A percentile compares a stretch with the other conserved stretches of the same genome.
Conservation (phyloP, 2,888 invertebrate species). For the Malthinus flaveolus region DNA sequence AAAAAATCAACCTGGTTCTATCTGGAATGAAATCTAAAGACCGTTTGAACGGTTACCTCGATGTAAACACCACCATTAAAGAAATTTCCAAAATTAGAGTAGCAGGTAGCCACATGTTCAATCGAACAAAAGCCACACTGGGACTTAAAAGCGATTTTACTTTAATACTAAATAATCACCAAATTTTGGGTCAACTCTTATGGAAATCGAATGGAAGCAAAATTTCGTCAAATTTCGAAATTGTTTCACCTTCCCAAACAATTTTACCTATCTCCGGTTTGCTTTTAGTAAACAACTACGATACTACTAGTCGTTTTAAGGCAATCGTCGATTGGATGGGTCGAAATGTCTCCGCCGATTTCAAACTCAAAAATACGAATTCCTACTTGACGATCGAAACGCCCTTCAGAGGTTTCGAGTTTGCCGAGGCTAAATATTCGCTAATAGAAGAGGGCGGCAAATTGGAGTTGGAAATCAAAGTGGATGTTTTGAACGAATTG, state of each 20-base stretch:
- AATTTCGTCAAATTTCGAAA: slow-evolving; percentile 28
- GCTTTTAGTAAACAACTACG: slow-evolving; percentile 27
- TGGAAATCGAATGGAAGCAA: slow-evolving; percentile 27
- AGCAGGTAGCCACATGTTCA: slow-evolving; percentile 26
- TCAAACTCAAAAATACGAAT: slow-evolving; percentile 30
- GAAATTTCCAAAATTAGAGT: slow-evolving; percentile 33
- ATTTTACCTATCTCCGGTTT: slow-evolving; percentile 31
- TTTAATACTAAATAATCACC: slow-evolving; percentile 34
- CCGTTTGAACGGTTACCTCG: slow-evolving; percentile 29
- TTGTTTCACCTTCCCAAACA: slow-evolving; percentile 30
- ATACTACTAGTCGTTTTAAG: slow-evolving; percentile 22
- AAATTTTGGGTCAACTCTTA: slow-evolving; percentile 28
- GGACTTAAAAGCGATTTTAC: slow-evolving; percentile 27
- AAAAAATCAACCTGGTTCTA: slow-evolving; percentile 31
- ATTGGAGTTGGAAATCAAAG: slow-evolving; percentile 28
- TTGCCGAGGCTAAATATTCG: slow-evolving; percentile 31
- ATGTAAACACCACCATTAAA: slow-evolving; percentile 36
- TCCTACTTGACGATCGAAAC: slow-evolving; percentile 33
- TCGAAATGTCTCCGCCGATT: slow-evolving; percentile 25
- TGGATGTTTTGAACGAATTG: slow-evolving; percentile 33
- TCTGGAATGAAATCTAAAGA: slow-evolving; percentile 30
- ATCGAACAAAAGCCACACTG: slow-evolving; percentile 5
- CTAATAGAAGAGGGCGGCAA: slow-evolving; percentile 25
- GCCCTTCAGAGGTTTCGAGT: slow-evolving; percentile 35
- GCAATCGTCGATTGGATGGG: slow-evolving; percentile 30